Conservation (phyloP, 2,888 invertebrate species). For the Lordiphosa andalusiaca region DNA sequence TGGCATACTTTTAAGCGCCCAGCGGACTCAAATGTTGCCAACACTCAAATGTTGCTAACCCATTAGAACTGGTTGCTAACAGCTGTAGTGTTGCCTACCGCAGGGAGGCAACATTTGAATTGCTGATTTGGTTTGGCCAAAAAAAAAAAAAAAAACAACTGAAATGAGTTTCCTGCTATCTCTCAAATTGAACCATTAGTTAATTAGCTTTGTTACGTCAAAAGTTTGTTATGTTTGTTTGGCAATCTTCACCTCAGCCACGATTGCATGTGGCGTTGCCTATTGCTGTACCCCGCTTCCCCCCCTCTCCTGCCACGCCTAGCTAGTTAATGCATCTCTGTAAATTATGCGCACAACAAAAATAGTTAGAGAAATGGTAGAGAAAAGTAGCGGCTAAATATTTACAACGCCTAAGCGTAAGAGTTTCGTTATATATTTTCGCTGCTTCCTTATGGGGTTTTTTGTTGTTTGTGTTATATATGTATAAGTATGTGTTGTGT, state of each 20-base stretch:
- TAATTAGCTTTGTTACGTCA: conserved; percentile 33
- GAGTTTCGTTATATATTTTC: conserved; percentile 35
- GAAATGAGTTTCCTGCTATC: background rate
- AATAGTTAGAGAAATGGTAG: conserved; percentile 32
- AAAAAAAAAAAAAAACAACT: too few species aligned
- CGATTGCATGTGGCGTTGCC: conserved; percentile 8
- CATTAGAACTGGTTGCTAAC: conserved; percentile 8
- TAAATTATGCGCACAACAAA: conserved; percentile 39
- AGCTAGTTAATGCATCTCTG: conserved; percentile 12
- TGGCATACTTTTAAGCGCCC: too few species aligned
- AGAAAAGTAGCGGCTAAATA: conserved; percentile 52
- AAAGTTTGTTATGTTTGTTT: conserved; percentile 21
- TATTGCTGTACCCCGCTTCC: conserved; percentile 8
- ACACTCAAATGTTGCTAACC: conserved; percentile 5
- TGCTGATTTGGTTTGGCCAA: too few species aligned
- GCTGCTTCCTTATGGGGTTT: conserved; percentile 59
- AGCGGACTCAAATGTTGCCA: background rate
- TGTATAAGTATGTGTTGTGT: conserved; percentile 26
- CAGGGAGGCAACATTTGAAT: conserved; percentile 7
- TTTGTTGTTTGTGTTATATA: conserved; percentile 37
- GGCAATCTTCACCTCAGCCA: conserved; percentile 20
- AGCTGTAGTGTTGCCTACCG: conserved; percentile 34
- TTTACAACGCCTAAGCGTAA: conserved; percentile 56
- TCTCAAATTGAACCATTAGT: conserved; percentile 13
- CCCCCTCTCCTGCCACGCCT: conserved; percentile 1